phyloP scores from a whole-genome alignment of 2,888 invertebrate genomes.

The Anarsia innoxiella region DNA sequence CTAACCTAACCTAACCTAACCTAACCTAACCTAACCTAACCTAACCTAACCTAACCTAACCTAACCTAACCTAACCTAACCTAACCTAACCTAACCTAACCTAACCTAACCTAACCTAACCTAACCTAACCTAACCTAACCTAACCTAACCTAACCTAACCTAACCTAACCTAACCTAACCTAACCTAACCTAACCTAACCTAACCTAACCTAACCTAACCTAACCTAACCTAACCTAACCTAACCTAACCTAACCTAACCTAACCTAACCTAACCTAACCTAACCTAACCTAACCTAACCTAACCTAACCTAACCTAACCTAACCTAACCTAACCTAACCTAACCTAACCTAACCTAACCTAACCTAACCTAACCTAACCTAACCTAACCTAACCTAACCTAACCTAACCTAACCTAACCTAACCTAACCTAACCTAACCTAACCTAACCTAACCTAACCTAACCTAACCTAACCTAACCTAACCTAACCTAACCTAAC shows the following conservation, averaged over 20 bases:
- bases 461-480: too few relatives aligned
- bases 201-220: slow-evolving; percentile 19
- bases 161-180: slow-evolving; percentile 19
- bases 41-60: slow-evolving; percentile 21
- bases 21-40: slow-evolving; percentile 21
- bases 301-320: slow-evolving; percentile 16
- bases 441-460: too few relatives aligned
- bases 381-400: too few relatives aligned
- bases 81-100: slow-evolving; percentile 21
- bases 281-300: slow-evolving; percentile 19
- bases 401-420: too few relatives aligned
- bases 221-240: slow-evolving; percentile 21
- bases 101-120: slow-evolving; percentile 21
- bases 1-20: slow-evolving; percentile 21
- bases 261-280: slow-evolving; percentile 19
- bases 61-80: slow-evolving; percentile 21
- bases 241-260: slow-evolving; percentile 19
- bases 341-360: too few relatives aligned
- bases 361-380: too few relatives aligned
- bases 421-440: too few relatives aligned
- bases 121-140: slow-evolving; percentile 21
- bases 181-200: slow-evolving; percentile 18
- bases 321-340: slow-evolving; percentile 10
- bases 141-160: slow-evolving; percentile 21
- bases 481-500: too few relatives aligned